Evolutionary conservation across 2,797 vertebrate species (phyloP), one percentile per base, ranked within the genome.

Genomic region (Rhynchotus rufescens): DNA sequence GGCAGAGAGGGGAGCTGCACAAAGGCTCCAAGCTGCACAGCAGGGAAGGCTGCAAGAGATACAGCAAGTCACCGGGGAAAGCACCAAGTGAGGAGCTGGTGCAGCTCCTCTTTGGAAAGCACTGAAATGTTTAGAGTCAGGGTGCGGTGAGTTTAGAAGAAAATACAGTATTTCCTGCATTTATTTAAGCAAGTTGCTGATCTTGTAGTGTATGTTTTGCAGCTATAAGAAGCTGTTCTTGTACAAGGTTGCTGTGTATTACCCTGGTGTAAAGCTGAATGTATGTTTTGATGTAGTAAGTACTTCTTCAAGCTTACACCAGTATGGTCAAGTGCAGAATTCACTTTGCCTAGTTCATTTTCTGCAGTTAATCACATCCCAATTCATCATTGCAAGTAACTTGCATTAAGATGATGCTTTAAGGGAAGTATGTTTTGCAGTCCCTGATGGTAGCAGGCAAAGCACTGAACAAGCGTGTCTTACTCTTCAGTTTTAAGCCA

Each of bases 331-430:
- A 89, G 61, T 72, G 36, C 34, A 78, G 66, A 88, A 76, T 86
- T 91, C 85, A 21, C 21, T 62, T 89, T 92, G 15, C 52, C 74
- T 82, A 68, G 57, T 88, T 45, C 15, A 68, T 22, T 88, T 64
- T 77, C 32, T 65, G 21, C 26, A 71, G 28, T 80, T 83, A 94
- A 93, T 95, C 89, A 36, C 28, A 90, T 68, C 64, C 64, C 86
- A 79, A 71, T 86, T 90, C 19, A 20, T 80, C 64, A 81, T 68
- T 75, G 47, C 36, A 86, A 74, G n/a, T 54, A 79, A 60, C 30
- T 84, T 64, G 17, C 10, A 38, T 34, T 90, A 56, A 87, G 88
- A 79, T 76, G 76, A 40, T 34, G 25, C 15, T 34, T 54, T 61
- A 89, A 87, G 22, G 73, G 9, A 26, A 94, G 44, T 23, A 12